phyloP scores from a whole-genome alignment of 2,113 vertebrate species.

The Vulpes vulpes region DNA sequence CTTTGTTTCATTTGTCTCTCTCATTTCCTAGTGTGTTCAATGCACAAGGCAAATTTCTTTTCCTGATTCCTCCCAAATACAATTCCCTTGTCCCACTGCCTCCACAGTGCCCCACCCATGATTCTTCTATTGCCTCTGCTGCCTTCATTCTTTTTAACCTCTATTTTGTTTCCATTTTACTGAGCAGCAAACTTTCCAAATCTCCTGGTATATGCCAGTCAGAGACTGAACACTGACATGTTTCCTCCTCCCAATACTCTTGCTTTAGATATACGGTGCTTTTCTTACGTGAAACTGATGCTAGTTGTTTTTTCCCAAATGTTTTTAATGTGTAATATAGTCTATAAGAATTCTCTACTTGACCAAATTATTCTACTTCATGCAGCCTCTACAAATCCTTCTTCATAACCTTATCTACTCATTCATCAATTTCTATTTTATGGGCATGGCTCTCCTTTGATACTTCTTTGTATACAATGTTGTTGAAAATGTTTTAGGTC shows the following conservation, averaged over 20 bases:
- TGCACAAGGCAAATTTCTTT: not conserved
- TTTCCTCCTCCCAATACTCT: not conserved
- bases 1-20: not conserved
- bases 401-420: conserved; percentile 30
- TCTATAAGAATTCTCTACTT: conserved; percentile 32
- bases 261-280: not conserved
- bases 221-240: not conserved
- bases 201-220: not conserved
- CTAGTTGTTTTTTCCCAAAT: not conserved
- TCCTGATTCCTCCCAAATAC: not conserved
- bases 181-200: not conserved
- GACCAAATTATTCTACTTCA: conserved; percentile 43
- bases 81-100: not conserved
- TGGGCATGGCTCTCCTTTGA: not conserved
- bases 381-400: not conserved
- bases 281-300: not conserved
- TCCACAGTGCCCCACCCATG: not conserved
- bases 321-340: conserved; percentile 28
- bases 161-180: not conserved
- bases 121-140: not conserved
- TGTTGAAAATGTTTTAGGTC: not conserved
- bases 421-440: conserved; percentile 29
- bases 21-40: not conserved
- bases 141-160: not conserved
- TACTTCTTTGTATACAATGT: conserved; percentile 30